phyloP scores from a whole-genome alignment of 2,797 vertebrate genomes.

The Lepilemur septentrionalis region DNA sequence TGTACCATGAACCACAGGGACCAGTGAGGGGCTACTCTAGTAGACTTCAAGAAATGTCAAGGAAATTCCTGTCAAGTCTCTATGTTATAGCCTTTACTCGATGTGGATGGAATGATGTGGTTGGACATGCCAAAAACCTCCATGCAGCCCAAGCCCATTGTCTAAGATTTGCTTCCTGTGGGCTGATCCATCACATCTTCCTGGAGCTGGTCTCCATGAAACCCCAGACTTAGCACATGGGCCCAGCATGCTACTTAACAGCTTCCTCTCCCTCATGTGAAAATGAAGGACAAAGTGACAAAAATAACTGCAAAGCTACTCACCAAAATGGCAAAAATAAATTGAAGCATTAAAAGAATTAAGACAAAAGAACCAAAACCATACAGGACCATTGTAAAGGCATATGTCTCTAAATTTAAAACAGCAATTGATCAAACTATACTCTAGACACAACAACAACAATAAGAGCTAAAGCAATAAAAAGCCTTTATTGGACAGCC shows the following conservation, averaged over 20 bases:
- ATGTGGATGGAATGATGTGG: too few species aligned
- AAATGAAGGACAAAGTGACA: not conserved
- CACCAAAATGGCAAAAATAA: slow-evolving; percentile 21
- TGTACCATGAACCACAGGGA: not conserved
- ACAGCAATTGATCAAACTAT: not conserved
- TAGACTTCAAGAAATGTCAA: not conserved
- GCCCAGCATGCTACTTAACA: not conserved
- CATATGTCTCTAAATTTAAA: not conserved
- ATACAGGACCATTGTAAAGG: not conserved
- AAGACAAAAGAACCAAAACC: not conserved
- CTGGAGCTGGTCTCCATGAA: not conserved
- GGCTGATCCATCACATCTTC: not conserved
- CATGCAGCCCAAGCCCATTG: not conserved
- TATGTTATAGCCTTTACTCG: not conserved
- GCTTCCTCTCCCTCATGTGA: not conserved
- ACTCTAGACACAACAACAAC: not conserved
- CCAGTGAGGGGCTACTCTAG: not conserved
- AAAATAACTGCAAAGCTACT: not conserved
- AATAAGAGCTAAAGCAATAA: not conserved
- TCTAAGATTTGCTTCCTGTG: not conserved
- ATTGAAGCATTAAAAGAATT: not conserved
- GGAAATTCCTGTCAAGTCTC: not conserved
- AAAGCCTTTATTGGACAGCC: not conserved
- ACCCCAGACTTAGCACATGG: not conserved
- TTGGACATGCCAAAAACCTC: not conserved